Evolutionary conservation across 2,113 vertebrate genomes (phyloP).

Genomic region (Nesoenas mayeri): DNA sequence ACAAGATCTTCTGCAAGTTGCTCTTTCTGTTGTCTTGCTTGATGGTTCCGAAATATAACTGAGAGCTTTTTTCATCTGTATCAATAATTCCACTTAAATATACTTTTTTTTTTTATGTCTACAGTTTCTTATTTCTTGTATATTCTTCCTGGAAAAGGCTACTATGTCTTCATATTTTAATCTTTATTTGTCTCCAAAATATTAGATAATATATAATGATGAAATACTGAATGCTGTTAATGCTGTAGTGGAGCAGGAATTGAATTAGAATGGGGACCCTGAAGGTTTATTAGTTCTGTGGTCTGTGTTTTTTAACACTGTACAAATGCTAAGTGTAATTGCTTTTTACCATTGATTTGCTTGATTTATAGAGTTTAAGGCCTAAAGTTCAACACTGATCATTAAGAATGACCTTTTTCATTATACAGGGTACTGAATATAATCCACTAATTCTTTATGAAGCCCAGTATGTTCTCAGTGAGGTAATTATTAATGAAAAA

Average conservation of each 20-base stretch:
- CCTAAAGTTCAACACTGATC: not conserved
- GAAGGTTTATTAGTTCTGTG: conserved; percentile 29
- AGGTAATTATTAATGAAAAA: conserved; percentile 25
- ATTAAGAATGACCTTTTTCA: conserved; percentile 47
- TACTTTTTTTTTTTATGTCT: not conserved
- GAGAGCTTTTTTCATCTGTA: not conserved
- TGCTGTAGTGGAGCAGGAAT: not conserved
- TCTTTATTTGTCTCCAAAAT: not conserved
- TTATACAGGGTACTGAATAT: conserved; percentile 22
- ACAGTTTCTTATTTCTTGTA: not conserved
- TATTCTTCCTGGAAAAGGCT: not conserved
- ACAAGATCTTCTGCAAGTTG: not conserved
- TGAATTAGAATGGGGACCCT: not conserved
- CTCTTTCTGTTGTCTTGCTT: not conserved
- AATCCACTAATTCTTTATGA: conserved; percentile 12
- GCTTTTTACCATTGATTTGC: conserved; percentile 33
- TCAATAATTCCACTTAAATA: not conserved
- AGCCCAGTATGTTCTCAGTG: not conserved
- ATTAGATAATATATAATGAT: not conserved
- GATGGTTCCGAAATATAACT: not conserved
- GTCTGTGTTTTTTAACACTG: conserved; percentile 17
- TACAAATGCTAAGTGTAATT: conserved; percentile 44
- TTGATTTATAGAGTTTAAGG: conserved; percentile 44
- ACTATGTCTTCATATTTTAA: not conserved
- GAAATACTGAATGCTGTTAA: not conserved